phyloP scores from a whole-genome alignment of 2,888 invertebrate genomes.

The Dicycla oo region DNA sequence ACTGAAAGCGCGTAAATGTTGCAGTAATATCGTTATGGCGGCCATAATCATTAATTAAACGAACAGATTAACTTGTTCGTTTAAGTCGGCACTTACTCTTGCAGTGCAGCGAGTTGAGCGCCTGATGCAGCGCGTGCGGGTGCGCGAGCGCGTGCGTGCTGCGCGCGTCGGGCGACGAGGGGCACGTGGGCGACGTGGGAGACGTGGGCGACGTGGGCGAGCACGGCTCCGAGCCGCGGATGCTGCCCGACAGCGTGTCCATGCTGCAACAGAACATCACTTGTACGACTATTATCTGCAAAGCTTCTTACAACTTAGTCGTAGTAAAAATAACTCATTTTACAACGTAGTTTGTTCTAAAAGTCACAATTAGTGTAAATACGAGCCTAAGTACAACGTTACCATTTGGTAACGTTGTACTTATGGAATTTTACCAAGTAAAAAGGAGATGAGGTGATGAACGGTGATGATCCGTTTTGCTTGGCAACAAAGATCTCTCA shows the following conservation, averaged over 20 bases:
- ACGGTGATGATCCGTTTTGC: too few relatives aligned
- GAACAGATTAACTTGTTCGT: neutral
- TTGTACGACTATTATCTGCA: neutral
- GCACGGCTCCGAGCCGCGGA: constrained; percentile 97
- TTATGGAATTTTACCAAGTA: too few relatives aligned
- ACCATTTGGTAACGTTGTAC: too few relatives aligned
- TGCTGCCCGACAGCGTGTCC: constrained; percentile 98
- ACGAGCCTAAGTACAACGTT: neutral
- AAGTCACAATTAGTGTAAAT: neutral
- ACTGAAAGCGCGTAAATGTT: neutral
- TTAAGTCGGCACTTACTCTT: constrained; percentile 23
- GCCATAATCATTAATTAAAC: neutral
- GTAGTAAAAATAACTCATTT: neutral
- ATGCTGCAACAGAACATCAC: constrained; percentile 89
- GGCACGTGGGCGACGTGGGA: constrained; percentile 92
- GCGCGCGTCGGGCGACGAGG: constrained; percentile 88
- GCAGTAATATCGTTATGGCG: neutral
- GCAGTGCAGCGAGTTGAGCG: constrained; percentile 74
- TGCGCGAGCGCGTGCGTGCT: constrained; percentile 81
- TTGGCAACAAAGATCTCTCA: neutral
- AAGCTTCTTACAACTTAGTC: neutral
- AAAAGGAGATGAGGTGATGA: too few relatives aligned
- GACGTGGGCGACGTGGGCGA: constrained; percentile 94
- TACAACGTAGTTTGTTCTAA: neutral
- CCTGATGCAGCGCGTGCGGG: constrained; percentile 76